Base-by-base conservation (phyloP, 2,888 invertebrate genomes). In the Trachelus tabidus region DNA sequence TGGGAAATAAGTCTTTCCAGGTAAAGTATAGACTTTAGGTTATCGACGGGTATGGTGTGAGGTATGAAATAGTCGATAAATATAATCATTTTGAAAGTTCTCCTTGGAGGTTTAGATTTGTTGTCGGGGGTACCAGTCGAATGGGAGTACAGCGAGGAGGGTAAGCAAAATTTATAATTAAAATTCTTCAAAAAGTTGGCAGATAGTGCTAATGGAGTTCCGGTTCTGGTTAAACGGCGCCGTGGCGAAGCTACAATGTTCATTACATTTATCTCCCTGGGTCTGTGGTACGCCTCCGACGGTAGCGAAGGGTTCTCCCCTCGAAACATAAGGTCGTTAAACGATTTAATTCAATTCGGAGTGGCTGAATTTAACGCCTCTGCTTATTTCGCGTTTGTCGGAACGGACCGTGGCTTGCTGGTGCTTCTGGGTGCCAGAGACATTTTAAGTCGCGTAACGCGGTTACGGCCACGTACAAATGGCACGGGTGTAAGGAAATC, bases 291-390 rank as follows among this genome's bases (percentile, higher is more conserved):
- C 86, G 87, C 84, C 85, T 87, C 86, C 76, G 76, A 78, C 75
- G 76, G 81, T 81, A 82, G 78, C 79, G 77, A 82, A 81, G 84
- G 84, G 84, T 82, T 80, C 76, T 83, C 85, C 87, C 85, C 83
- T 85, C 83, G 82, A 86, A 87, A 88, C 89, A 87, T 87, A 89
- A 90, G 90, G 88, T 88, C 86, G 89, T 90, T 90, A 89, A 90
- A 90, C 89, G 90, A 90, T 91, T 90, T 90, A 90, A 91, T 90
- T 90, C 90, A 87, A 90, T 91, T 89, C 85, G 81, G 79, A 79
- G 76, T 76, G 81, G 85, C 84, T 83, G 87, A 89, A 89, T 89
- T 90, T 89, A 87, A 88, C 88, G 86, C 86, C 87, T 87, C 87
- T 88, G 86, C 83, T 86, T 84, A 85, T 86, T 87, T 81, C 84